Conservation (phyloP, 2,797 vertebrate genomes). For the Artibeus lituratus region DNA sequence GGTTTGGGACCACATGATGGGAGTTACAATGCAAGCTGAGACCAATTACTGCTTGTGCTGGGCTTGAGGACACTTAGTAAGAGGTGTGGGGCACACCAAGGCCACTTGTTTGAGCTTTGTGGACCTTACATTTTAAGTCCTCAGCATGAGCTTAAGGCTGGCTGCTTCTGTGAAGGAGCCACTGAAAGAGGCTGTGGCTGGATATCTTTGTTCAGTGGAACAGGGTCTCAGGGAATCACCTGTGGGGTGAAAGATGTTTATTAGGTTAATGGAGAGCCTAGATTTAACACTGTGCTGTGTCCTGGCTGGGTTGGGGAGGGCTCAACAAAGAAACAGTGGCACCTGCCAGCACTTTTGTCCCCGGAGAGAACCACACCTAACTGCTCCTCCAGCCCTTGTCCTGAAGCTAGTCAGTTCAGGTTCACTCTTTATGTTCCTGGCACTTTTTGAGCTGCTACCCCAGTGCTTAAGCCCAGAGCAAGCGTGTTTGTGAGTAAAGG, state of each 20-base stretch:
- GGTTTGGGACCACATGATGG: not conserved
- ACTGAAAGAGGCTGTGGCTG: not conserved
- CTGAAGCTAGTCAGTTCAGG: not conserved
- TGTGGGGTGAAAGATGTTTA: not conserved
- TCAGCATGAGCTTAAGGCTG: not conserved
- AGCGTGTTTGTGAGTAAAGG: not conserved
- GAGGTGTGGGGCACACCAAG: not conserved
- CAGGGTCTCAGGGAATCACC: not conserved
- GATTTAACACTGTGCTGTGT: not conserved
- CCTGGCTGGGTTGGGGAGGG: too few relatives aligned
- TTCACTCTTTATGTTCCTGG: not conserved
- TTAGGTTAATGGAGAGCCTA: not conserved
- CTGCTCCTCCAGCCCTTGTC: not conserved
- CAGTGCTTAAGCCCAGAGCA: not conserved
- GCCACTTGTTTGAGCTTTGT: not conserved
- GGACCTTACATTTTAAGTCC: not conserved
- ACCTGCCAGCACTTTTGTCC: not conserved
- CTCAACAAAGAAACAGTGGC: not conserved
- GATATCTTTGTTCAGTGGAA: not conserved
- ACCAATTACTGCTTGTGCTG: not conserved
- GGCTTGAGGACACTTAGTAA: not conserved
- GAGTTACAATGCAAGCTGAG: not conserved
- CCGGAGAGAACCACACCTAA: not conserved
- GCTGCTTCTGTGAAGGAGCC: not conserved
- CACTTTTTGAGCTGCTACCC: not conserved